Percentiles rank a stretch among this genome's conserved stretches.
These are phyloP conservation scores for Epirrhoe tristata DNA, from an alignment of 2,888 invertebrate species.

Conservation along the genomic window DNA sequence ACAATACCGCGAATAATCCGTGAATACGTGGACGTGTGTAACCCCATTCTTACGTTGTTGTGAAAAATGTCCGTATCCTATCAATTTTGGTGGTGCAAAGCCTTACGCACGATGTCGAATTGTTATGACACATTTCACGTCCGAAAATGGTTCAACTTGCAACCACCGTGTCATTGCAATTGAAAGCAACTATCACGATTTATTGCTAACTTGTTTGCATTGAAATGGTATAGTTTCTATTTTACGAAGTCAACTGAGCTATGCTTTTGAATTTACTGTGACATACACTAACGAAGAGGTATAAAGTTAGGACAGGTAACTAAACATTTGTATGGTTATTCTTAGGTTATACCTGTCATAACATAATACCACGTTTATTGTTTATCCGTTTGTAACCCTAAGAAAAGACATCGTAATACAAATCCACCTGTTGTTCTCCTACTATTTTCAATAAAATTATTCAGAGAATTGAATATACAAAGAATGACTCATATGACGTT, in stretches of 20 bases:
- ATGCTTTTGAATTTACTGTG: too few species aligned
- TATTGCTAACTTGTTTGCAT: neutral
- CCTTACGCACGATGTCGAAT: constrained; percentile 34
- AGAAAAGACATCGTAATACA: too few species aligned
- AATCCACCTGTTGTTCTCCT: neutral
- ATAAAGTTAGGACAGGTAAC: too few species aligned
- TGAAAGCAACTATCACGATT: neutral
- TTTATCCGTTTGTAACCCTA: too few species aligned
- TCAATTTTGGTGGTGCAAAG: constrained; percentile 17
- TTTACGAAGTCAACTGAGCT: neutral
- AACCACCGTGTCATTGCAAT: constrained; percentile 48
- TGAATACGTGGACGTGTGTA: constrained; percentile 28
- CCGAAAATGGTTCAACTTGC: constrained; percentile 47
- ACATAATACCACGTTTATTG: too few species aligned
- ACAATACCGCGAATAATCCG: constrained; percentile 48
- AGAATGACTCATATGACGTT: neutral
- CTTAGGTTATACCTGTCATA: too few species aligned
- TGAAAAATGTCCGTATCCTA: constrained; percentile 31
- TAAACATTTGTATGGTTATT: too few species aligned
- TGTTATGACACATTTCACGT: constrained; percentile 15
- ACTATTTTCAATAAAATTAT: neutral
- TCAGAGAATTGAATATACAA: neutral
- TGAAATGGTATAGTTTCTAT: neutral
- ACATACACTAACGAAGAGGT: too few species aligned
- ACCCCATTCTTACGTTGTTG: constrained; percentile 38